Conservation (phyloP, 2,888 invertebrate genomes). For the Phyllotreta striolata region DNA sequence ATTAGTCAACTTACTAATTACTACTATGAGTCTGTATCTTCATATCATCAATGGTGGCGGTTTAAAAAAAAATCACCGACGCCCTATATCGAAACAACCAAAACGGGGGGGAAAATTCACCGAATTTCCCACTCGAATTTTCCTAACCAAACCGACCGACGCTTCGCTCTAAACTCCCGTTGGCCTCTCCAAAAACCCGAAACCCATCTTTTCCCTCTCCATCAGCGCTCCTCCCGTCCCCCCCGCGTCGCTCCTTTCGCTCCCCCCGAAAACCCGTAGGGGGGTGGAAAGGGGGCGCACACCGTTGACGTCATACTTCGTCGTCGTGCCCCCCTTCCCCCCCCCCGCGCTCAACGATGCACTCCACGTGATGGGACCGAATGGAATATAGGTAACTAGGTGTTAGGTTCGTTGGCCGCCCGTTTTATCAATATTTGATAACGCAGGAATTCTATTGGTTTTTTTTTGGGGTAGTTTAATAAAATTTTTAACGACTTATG, state of each 20-base stretch:
- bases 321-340: slow-evolving; percentile 35
- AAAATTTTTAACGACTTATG: no score
- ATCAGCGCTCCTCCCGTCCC: slow-evolving; percentile 23
- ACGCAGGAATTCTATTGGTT: slow-evolving; percentile 13
- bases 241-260: slow-evolving; percentile 3
- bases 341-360: slow-evolving; percentile 38
- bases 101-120: not conserved
- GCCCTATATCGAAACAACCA: slow-evolving; percentile 24
- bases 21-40: slow-evolving; percentile 37
- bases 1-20: slow-evolving; percentile 34
- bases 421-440: slow-evolving; percentile 38
- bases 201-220: slow-evolving; percentile 20
- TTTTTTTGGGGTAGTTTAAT: slow-evolving; percentile 16
- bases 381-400: slow-evolving; percentile 54
- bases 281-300: slow-evolving; percentile 38
- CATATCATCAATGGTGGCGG: slow-evolving; percentile 30
- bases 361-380: slow-evolving; percentile 42
- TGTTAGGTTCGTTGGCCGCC: slow-evolving; percentile 53
- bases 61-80: slow-evolving; percentile 26
- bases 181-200: no score
- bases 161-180: slow-evolving; percentile 7
- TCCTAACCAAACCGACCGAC: not conserved
- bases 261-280: slow-evolving; percentile 9
- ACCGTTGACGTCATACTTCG: slow-evolving; percentile 52
- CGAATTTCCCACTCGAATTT: no score